Conservation (phyloP, 2,113 vertebrate species). For the Corvus moneduloides region DNA sequence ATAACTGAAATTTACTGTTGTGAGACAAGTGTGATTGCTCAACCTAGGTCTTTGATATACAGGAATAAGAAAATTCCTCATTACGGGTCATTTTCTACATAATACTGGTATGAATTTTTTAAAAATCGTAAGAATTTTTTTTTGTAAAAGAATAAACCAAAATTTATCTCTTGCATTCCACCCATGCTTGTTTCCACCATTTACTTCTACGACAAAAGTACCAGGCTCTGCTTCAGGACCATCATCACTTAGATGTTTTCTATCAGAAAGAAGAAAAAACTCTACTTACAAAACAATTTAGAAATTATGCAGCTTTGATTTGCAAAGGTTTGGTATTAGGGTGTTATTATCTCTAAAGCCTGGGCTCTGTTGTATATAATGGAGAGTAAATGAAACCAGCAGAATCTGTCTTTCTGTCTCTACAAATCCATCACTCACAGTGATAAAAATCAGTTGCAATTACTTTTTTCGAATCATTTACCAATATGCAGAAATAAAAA, state of each 20-base stretch:
- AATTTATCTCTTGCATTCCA: neutral
- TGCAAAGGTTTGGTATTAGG: neutral
- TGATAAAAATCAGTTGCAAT: neutral
- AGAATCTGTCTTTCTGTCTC: neutral
- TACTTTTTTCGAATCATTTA: neutral
- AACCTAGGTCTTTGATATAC: neutral
- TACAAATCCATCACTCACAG: neutral
- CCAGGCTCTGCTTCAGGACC: neutral
- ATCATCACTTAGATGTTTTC: neutral
- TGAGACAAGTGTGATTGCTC: neutral
- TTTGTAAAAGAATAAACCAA: neutral
- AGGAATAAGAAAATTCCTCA: neutral
- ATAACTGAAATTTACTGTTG: neutral
- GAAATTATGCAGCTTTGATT: neutral
- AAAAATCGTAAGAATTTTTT: neutral
- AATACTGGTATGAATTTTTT: neutral
- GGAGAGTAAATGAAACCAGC: neutral
- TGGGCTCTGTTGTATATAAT: neutral
- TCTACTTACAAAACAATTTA: neutral
- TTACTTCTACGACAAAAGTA: neutral
- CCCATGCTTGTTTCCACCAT: accelerated
- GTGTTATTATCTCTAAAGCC: neutral
- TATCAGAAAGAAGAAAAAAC: neutral
- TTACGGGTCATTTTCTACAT: neutral
- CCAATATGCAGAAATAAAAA: neutral